A percentile compares a stretch with the other conserved stretches of the same genome.
Conservation (phyloP, 2,113 vertebrate genomes). For the Myiopsitta monachus region DNA sequence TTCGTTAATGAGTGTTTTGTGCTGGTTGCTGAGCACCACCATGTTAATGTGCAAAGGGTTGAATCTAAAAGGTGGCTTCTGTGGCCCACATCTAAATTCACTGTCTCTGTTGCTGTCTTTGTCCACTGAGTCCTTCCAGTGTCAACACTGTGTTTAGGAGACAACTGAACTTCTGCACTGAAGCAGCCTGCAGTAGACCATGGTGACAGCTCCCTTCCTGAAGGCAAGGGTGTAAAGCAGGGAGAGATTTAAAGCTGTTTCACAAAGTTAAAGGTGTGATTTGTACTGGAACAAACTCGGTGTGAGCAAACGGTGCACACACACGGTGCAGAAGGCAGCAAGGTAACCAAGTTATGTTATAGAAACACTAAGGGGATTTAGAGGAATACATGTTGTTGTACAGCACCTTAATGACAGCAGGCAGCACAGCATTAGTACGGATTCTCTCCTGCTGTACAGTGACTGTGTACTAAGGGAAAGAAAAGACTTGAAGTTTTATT, state of each 20-base stretch:
- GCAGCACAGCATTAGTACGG: neutral
- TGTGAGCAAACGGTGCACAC: neutral
- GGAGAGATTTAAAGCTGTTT: neutral
- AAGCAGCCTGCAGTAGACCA: neutral
- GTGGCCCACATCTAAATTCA: neutral
- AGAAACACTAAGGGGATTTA: neutral
- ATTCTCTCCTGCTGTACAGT: neutral
- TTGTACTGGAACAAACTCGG: neutral
- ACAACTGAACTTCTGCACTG: neutral
- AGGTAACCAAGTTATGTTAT: accelerated
- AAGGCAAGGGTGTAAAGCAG: neutral
- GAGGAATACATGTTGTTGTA: accelerated
- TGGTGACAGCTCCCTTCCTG: neutral
- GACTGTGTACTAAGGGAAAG: neutral
- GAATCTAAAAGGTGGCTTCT: neutral
- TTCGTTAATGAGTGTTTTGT: neutral
- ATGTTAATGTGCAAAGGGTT: neutral
- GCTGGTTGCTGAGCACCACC: neutral
- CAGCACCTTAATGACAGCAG: neutral
- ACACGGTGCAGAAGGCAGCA: neutral
- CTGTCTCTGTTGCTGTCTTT: neutral
- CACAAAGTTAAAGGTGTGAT: neutral
- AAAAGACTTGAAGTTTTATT: neutral
- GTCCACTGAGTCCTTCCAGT: neutral
- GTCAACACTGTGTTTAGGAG: neutral